Evolutionary conservation across 2,797 vertebrate genomes (phyloP).

Genomic region (Poliocrania exsul): DNA sequence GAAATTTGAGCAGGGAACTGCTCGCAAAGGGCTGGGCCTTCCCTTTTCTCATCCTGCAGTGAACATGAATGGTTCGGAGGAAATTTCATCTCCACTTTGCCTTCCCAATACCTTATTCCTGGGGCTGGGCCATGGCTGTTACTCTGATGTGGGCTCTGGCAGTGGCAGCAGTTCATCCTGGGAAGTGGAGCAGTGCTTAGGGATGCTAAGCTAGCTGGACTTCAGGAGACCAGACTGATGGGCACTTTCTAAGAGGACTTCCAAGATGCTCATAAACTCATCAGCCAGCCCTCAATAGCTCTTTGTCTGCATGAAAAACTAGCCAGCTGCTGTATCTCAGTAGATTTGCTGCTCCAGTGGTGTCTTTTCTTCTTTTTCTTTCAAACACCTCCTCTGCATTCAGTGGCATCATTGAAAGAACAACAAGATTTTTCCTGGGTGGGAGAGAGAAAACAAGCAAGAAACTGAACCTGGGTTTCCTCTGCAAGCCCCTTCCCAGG

Average conservation of each 20-base stretch:
- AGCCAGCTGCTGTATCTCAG: background rate
- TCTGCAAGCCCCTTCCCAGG: background rate
- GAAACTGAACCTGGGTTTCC: background rate
- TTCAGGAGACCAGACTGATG: background rate
- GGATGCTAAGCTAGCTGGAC: background rate
- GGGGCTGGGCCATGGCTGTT: background rate
- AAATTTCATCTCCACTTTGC: background rate
- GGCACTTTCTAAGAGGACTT: background rate
- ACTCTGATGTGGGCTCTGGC: background rate
- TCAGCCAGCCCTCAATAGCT: rapidly evolving
- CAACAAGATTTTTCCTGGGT: background rate
- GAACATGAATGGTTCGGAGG: background rate
- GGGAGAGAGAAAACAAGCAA: background rate
- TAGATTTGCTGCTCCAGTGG: background rate
- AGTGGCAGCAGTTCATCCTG: background rate
- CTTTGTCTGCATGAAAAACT: background rate
- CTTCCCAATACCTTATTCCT: background rate
- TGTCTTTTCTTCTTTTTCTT: background rate
- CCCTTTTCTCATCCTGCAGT: background rate
- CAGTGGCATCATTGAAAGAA: background rate
- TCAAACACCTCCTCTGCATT: background rate
- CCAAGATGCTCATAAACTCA: background rate
- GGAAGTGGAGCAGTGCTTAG: background rate
- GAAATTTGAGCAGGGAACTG: background rate
- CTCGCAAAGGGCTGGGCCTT: background rate